Evolutionary conservation across 2,888 invertebrate genomes (phyloP).

Genomic region (Isotomurus palustris): DNA sequence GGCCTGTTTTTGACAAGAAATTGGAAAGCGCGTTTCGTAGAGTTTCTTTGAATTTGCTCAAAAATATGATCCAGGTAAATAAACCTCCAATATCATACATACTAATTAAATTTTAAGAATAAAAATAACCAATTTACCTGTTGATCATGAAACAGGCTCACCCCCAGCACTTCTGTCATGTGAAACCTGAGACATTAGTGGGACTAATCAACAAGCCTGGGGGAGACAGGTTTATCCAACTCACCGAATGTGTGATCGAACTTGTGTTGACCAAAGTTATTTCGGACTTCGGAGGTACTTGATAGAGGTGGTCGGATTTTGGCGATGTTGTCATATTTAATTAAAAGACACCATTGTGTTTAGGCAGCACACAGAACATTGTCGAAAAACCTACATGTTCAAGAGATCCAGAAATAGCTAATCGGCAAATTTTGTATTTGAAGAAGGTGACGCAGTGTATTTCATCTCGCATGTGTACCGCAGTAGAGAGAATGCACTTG

Average conservation of each 20-base stretch:
- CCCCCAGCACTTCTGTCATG: slow-evolving; percentile 18
- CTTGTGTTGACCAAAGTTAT: too few relatives aligned
- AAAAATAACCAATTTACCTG: too few relatives aligned
- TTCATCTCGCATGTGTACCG: too few relatives aligned
- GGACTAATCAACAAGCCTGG: slow-evolving; percentile 33
- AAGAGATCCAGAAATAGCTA: slow-evolving; percentile 18
- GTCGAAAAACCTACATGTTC: background rate
- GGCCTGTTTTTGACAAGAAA: slow-evolving; percentile 36
- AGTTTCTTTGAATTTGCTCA: slow-evolving; percentile 26
- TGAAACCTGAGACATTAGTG: slow-evolving; percentile 17
- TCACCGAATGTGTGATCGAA: slow-evolving; percentile 6
- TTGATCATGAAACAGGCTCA: slow-evolving; percentile 14
- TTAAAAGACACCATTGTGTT: background rate
- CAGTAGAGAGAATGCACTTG: too few relatives aligned
- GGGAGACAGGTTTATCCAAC: slow-evolving; percentile 24
- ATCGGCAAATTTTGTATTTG: slow-evolving; percentile 10
- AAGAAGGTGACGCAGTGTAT: too few relatives aligned
- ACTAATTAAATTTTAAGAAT: too few relatives aligned
- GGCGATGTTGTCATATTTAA: background rate
- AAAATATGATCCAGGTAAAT: slow-evolving; percentile 25
- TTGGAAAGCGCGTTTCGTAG: slow-evolving; percentile 27
- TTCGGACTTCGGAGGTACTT: background rate
- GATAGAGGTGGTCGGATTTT: background rate
- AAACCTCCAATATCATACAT: too few relatives aligned
- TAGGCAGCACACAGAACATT: background rate